Conservation (phyloP, 2,113 vertebrate species). For the Myxocyprinus asiaticus region DNA sequence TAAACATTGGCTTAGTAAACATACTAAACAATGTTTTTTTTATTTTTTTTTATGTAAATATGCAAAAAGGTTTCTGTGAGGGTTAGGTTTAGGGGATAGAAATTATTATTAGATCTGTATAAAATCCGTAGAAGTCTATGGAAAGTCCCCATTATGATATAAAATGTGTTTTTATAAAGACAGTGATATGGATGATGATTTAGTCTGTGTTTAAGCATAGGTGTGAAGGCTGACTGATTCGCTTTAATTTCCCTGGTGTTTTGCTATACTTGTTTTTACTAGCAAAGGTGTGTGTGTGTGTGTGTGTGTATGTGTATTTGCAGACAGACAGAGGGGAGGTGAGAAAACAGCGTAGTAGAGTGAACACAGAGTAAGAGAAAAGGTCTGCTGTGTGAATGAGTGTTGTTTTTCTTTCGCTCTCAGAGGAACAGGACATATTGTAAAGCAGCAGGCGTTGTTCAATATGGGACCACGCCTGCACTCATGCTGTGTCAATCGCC, state of each 20-base stretch:
- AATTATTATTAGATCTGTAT: too few relatives aligned
- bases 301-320: not conserved
- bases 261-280: constrained; percentile 26
- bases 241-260: constrained; percentile 51
- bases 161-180: constrained; percentile 37
- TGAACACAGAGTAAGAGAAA: not conserved
- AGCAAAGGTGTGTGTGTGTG: constrained; percentile 24
- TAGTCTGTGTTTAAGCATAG: constrained; percentile 41
- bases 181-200: constrained; percentile 25
- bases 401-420: constrained; percentile 60
- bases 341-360: constrained; percentile 45
- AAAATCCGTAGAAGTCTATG: too few relatives aligned
- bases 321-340: not conserved
- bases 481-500: constrained; percentile 42
- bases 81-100: too few relatives aligned
- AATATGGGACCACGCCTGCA: constrained; percentile 61
- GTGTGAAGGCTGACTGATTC: constrained; percentile 49
- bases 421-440: constrained; percentile 74
- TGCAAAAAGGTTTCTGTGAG: too few relatives aligned
- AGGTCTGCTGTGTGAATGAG: constrained; percentile 68
- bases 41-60: too few relatives aligned
- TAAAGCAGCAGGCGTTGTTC: constrained; percentile 73
- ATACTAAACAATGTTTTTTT: too few relatives aligned
- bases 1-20: too few relatives aligned
- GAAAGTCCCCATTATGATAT: not conserved